Evolutionary conservation across 2,113 vertebrate genomes (phyloP), one percentile per base, ranked within the genome.

Genomic region (Aix galericulata): DNA sequence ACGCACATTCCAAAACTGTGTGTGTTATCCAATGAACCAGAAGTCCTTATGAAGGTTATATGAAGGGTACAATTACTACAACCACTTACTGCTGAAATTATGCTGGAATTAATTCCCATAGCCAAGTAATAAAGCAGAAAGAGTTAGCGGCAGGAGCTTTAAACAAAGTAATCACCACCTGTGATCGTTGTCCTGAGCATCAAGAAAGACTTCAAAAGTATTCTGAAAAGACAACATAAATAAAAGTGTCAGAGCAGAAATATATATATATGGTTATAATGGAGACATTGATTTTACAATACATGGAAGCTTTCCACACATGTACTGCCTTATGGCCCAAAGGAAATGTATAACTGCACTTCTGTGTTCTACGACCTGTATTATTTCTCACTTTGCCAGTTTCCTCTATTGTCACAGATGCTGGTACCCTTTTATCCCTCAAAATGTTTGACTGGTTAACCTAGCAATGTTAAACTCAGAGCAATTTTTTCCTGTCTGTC

Each of bases 361-460:
- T 67, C 32, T 82, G 44, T 21, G 5, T 44, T 74, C n/a, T 62
- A 53, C 74, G 23, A 71, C 8, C 6, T 0, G 0, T 11, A 44
- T 32, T 44, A 15, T 15, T 48, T 68, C 69, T 55, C 11, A 20
- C 15, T 36, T 55, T 50, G 32, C 9, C 32, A 82, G 6, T 50
- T 50, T 79, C 26, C 7, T 52, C 29, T 12, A 22, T 42, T 52
- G 32, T n/a, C 71, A 22, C 18, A 52, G 3, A 38, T 68, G 4
- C 14, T 67, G 25, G 15, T 60, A 60, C 8, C 5, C 6, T 20
- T 63, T 55, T 55, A 23, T 18, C 27, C 17, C 17, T 59, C 21
- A 31, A 8, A 31, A 48, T 34, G 17, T 75, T 64, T 50, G 76
- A 76, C 14, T 77, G 44, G 64, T 88, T 75, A 60, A 76, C 18